Base-by-base conservation (phyloP, 1,140 invertebrate genomes). In the Tenebrio molitor region DNA sequence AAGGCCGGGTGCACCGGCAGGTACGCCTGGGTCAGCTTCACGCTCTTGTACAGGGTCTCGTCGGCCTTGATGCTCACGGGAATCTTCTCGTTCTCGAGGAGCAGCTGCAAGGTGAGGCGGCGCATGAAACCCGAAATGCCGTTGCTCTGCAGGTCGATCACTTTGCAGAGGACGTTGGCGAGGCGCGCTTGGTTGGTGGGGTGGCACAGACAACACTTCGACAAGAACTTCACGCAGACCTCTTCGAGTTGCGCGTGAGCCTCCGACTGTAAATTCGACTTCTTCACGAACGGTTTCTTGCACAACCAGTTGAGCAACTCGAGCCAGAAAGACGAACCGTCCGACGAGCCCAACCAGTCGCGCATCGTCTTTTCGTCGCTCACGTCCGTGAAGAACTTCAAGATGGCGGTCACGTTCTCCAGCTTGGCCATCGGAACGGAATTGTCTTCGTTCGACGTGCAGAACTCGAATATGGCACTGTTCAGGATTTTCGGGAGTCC, bases 111-210 rank as follows among this genome's bases (percentile, higher is more conserved):
- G 62, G 97, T 90, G 19, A 97, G 84, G 68, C 95, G 88, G 15
- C 95, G 88, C 7, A 94, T 94, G 81, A 97, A 97, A 7, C 95
- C 94, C 8, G 93, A 94, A 74, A 97, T 92, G n/a, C 81, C 82
- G 53, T 80, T 85, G 77, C 90, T 90, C 77, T 92, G 90, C 77
- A 91, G 88, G 23, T 86, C 84, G 42, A 93, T 90, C 1, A 92
- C 90, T 71, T 92, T 88, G 73, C 89, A 91, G 0, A 97, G 83
- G 5, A 94, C 90, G 69, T 90, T 88, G 2, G 95, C 93, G 29
- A 97, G 88, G 10, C 93, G 84, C 53, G 92, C 90, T 84, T 97
- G 95, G 84, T 97, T 97, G 41, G 86, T 86, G 0, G 91, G 87
- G 85, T 97, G 95, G 81, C 93, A 94, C 78, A 93, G 91, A 66